Evolutionary conservation across 2,888 invertebrate species (phyloP).

Genomic region (Hypolimnas misippus): DNA sequence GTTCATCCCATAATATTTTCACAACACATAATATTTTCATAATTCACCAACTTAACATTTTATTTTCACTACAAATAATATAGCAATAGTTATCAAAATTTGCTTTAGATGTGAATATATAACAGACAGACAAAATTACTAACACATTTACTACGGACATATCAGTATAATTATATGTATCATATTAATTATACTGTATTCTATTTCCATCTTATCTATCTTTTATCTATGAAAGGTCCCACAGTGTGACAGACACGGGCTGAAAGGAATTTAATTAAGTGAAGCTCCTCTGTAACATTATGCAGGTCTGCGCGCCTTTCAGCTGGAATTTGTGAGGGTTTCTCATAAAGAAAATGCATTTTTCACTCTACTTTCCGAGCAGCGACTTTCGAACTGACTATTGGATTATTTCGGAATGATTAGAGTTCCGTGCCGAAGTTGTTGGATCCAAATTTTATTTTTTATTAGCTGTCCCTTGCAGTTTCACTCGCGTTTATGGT

Average conservation of each 20-base stretch:
- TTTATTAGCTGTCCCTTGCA: no score
- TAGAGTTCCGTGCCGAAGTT: not conserved
- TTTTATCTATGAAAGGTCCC: not conserved
- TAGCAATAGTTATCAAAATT: no score
- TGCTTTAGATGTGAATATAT: no score
- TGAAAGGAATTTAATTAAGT: slow-evolving; percentile 32
- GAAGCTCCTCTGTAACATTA: slow-evolving; percentile 27
- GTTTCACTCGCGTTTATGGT: no score
- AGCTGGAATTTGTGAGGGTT: slow-evolving; percentile 13
- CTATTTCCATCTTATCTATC: not conserved
- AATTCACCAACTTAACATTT: no score
- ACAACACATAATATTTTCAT: no score
- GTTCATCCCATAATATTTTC: no score
- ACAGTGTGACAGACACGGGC: not conserved
- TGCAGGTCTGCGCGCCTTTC: slow-evolving; percentile 28
- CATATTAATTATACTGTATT: no score
- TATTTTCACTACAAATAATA: no score
- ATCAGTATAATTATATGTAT: no score
- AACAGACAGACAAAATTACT: no score
- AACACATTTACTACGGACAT: no score
- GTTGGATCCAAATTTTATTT: not conserved
- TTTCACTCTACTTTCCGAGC: slow-evolving; percentile 11
- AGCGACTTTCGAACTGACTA: not conserved
- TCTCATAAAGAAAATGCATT: slow-evolving; percentile 28
- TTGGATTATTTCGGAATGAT: slow-evolving; percentile 12